These are phyloP conservation scores for Holacanthella duospinosa DNA, from an alignment of 2,888 invertebrate genomes.

Conservation along the genomic window DNA sequence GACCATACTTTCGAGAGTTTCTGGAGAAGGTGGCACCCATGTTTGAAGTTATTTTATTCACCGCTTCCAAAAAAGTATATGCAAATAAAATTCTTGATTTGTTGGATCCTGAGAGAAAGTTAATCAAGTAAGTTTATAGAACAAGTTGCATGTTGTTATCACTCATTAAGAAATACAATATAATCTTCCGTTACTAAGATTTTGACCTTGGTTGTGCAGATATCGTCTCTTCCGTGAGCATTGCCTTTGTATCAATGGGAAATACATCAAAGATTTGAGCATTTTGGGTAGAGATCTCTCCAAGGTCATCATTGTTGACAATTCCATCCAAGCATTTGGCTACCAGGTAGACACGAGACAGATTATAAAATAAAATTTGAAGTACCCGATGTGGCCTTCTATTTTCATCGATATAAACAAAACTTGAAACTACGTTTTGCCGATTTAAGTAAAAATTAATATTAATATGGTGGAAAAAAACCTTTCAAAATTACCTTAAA, in stretches of 20 bases:
- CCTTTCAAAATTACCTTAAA: too few species aligned
- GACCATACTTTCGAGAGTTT: conserved; percentile 85
- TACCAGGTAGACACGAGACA: conserved; percentile 54
- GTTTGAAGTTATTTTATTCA: conserved; percentile 90
- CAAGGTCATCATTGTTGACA: conserved; percentile 76
- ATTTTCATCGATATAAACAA: background rate
- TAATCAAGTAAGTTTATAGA: conserved; percentile 59
- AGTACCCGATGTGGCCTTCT: too few species aligned
- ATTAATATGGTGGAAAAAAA: too few species aligned
- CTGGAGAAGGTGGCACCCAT: conserved; percentile 72
- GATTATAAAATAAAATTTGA: background rate
- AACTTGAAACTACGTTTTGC: too few species aligned
- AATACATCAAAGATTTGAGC: conserved; percentile 89
- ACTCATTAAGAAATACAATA: too few species aligned
- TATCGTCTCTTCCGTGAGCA: conserved; percentile 87
- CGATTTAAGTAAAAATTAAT: too few species aligned
- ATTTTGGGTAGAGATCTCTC: conserved; percentile 85
- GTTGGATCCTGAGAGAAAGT: conserved; percentile 73
- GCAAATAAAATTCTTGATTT: conserved; percentile 86
- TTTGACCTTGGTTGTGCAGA: conserved; percentile 37
- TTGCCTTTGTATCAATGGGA: conserved; percentile 87
- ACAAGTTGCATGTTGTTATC: background rate
- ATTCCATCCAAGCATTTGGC: conserved; percentile 87
- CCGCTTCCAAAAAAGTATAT: conserved; percentile 89
- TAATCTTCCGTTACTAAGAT: background rate